These are phyloP conservation scores for Cacatua alba DNA, from an alignment of 2,113 vertebrate species.

Conservation along the genomic window DNA sequence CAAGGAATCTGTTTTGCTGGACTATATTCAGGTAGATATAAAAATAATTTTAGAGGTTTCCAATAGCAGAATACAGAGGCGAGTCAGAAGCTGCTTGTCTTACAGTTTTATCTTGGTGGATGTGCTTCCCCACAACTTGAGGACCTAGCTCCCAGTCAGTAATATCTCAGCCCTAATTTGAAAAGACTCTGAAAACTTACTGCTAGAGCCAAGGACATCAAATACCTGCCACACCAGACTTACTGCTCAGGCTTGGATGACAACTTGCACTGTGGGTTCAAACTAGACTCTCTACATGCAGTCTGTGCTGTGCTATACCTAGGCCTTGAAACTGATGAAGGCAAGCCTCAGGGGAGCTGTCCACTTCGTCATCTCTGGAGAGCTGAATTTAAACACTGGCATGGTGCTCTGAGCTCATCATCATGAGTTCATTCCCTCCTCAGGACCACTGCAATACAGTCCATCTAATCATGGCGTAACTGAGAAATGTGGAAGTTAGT, in stretches of 20 bases:
- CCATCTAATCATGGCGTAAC: not conserved
- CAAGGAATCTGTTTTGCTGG: not conserved
- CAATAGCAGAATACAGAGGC: not conserved
- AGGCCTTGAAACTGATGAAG: not conserved
- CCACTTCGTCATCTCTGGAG: not conserved
- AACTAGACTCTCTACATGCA: not conserved
- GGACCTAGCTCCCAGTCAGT: not conserved
- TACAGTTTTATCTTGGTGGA: not conserved
- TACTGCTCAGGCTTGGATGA: not conserved
- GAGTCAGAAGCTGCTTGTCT: not conserved
- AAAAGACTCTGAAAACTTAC: not conserved
- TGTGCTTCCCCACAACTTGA: not conserved
- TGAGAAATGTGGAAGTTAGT: not conserved
- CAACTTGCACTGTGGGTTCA: not conserved
- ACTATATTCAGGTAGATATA: not conserved
- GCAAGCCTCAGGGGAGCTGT: not conserved
- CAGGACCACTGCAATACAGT: not conserved
- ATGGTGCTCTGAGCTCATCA: not conserved
- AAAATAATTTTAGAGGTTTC: not conserved
- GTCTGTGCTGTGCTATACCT: fast-evolving
- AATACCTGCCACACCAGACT: not conserved
- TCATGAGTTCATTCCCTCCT: not conserved
- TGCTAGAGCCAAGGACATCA: not conserved
- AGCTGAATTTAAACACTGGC: not conserved
- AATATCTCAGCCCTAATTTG: not conserved